These are phyloP conservation scores for Cryptus armator DNA, from an alignment of 2,888 invertebrate genomes.

Conservation along the genomic window DNA sequence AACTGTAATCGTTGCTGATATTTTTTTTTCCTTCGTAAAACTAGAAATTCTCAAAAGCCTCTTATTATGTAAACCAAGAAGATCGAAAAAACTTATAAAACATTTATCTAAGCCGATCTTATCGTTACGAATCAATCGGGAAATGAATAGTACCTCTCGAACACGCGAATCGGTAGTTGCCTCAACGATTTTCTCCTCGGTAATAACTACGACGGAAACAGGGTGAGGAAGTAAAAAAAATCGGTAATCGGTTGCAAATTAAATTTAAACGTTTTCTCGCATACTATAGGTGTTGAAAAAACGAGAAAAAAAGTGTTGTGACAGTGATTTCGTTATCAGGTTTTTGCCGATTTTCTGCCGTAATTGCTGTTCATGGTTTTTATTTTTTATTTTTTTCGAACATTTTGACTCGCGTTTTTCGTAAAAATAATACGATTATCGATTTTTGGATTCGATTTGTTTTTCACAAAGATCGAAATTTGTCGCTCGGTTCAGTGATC, in stretches of 20 bases:
- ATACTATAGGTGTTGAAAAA: conserved; percentile 54
- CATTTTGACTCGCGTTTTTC: background rate
- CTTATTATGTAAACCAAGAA: conserved; percentile 51
- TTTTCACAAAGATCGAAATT: too few species aligned
- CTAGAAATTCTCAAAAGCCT: background rate
- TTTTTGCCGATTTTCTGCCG: conserved; percentile 27
- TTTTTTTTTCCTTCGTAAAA: conserved; percentile 38
- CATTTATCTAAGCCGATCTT: conserved; percentile 37
- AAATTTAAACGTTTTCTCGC: conserved; percentile 45
- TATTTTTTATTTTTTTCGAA: background rate
- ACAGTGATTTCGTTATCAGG: conserved; percentile 25
- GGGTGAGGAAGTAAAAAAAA: conserved; percentile 42
- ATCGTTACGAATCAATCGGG: conserved; percentile 58
- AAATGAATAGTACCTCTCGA: conserved; percentile 46
- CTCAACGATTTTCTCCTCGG: background rate
- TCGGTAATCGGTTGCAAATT: conserved; percentile 50
- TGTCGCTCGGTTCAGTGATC: background rate
- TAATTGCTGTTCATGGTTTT: background rate
- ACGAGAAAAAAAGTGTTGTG: background rate
- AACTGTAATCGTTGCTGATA: conserved; percentile 22
- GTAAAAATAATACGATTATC: too few species aligned
- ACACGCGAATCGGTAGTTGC: conserved; percentile 32
- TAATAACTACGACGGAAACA: conserved; percentile 31
- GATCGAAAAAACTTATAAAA: conserved; percentile 42
- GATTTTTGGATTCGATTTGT: too few species aligned